Evolutionary conservation across 2,888 invertebrate genomes (phyloP).

Genomic region (Drosophila incognita): DNA sequence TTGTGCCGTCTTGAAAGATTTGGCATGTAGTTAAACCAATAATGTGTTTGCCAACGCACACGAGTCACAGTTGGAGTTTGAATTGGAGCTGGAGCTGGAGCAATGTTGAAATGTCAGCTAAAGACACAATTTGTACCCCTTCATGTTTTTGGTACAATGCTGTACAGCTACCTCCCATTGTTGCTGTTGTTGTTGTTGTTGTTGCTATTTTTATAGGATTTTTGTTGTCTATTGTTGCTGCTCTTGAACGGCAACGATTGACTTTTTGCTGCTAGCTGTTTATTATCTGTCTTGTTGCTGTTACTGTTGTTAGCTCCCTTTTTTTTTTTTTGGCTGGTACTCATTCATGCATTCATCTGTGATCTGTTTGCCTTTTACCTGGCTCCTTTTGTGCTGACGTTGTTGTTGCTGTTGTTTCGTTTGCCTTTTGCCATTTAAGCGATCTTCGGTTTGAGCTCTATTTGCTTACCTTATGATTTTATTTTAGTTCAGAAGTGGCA

Average conservation of each 20-base stretch:
- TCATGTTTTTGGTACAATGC: conserved; percentile 69
- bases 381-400: conserved; percentile 40
- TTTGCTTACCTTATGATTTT: conserved; percentile 68
- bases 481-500: conserved; percentile 43
- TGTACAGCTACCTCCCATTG: conserved; percentile 50
- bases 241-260: conserved; percentile 67
- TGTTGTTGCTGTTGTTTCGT: conserved; percentile 15
- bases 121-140: conserved; percentile 71
- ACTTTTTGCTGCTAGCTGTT: conserved; percentile 66
- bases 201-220: conserved; percentile 39
- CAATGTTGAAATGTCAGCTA: conserved; percentile 75
- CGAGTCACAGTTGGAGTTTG: conserved; percentile 34
- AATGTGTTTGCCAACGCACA: conserved; percentile 57
- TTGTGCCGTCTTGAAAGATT: conserved; percentile 57
- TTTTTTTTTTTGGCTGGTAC: conserved; percentile 40
- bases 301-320: conserved; percentile 57
- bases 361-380: conserved; percentile 66
- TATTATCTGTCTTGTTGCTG: conserved; percentile 42
- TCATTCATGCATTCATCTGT: conserved; percentile 59
- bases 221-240: conserved; percentile 49
- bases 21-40: conserved; percentile 48
- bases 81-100: conserved; percentile 51
- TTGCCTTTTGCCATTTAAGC: conserved; percentile 69
- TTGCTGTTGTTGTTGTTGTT: conserved; percentile 19
- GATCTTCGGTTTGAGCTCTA: conserved; percentile 47